These are phyloP conservation scores for Ophioninae sp. DNA, from an alignment of 2,888 invertebrate species.

Conservation along the genomic window DNA sequence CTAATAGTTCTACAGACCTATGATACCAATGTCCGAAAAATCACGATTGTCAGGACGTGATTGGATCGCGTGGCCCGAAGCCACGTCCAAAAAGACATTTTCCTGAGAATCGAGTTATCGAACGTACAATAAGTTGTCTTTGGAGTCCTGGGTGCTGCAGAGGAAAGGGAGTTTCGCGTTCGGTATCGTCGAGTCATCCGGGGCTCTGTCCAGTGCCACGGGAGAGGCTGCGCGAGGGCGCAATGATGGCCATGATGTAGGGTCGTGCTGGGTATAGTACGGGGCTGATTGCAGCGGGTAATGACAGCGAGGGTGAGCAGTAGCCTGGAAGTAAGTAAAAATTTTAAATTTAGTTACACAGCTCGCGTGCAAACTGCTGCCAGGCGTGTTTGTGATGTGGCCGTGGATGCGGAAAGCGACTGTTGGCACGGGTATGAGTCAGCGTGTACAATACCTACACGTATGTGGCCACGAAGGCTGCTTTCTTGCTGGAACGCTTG, in stretches of 20 bases:
- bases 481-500: slow-evolving; percentile 49
- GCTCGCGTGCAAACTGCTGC: slow-evolving; percentile 73
- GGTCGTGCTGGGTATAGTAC: slow-evolving; percentile 70
- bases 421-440: slow-evolving; percentile 73
- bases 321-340: slow-evolving; percentile 81
- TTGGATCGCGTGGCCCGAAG: too few species aligned
- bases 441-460: slow-evolving; percentile 65
- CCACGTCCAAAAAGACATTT: neutral
- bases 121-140: neutral
- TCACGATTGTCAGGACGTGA: too few species aligned
- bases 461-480: slow-evolving; percentile 37
- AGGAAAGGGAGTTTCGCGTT: slow-evolving; percentile 43
- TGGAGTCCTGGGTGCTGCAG: slow-evolving; percentile 12
- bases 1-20: too few species aligned
- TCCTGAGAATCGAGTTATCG: neutral
- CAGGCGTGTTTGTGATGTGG: slow-evolving; percentile 73
- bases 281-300: slow-evolving; percentile 80
- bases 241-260: slow-evolving; percentile 56
- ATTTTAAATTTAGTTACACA: slow-evolving; percentile 81
- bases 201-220: slow-evolving; percentile 49
- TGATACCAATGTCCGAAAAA: too few species aligned
- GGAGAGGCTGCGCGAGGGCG: slow-evolving; percentile 53
- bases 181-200: slow-evolving; percentile 59
- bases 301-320: slow-evolving; percentile 81
- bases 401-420: slow-evolving; percentile 70